Percentiles rank a stretch among this genome's conserved stretches.
These are phyloP conservation scores for Atta texana DNA, from an alignment of 1,140 invertebrate genomes.

Conservation along the genomic window DNA sequence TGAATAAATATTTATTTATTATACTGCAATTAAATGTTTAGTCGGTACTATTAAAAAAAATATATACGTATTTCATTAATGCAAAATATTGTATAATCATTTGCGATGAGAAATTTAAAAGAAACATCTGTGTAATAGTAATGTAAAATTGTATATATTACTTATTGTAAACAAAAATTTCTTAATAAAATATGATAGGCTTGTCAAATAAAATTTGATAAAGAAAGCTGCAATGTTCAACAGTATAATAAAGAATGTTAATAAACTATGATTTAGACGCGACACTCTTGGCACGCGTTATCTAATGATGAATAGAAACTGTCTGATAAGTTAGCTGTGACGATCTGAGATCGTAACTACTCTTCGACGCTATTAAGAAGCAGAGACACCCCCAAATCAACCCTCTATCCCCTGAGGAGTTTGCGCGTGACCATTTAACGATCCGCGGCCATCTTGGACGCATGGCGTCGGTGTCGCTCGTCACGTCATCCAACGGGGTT, in stretches of 20 bases:
- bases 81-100: neutral
- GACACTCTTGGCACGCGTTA: slow-evolving; percentile 19
- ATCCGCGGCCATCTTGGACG: slow-evolving; percentile 83
- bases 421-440: slow-evolving; percentile 79
- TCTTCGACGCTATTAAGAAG: slow-evolving; percentile 72
- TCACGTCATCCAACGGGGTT: slow-evolving; percentile 75
- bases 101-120: neutral
- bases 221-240: neutral
- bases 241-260: neutral
- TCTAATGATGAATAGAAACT: slow-evolving; percentile 13
- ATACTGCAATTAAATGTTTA: too few species aligned
- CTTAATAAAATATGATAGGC: neutral
- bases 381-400: slow-evolving; percentile 67
- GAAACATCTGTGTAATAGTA: neutral
- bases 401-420: slow-evolving; percentile 69
- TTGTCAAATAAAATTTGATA: neutral
- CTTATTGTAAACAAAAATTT: neutral
- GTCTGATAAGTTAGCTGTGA: slow-evolving; percentile 49
- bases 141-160: neutral
- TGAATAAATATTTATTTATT: too few species aligned
- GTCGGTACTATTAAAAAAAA: too few species aligned
- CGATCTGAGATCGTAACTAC: slow-evolving; percentile 67
- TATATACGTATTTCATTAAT: neutral
- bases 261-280: slow-evolving; percentile 5
- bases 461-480: slow-evolving; percentile 79